A percentile compares a stretch with the other conserved stretches of the same genome.
Conservation (phyloP, 2,113 vertebrate genomes). For the Actinemys pallida region DNA sequence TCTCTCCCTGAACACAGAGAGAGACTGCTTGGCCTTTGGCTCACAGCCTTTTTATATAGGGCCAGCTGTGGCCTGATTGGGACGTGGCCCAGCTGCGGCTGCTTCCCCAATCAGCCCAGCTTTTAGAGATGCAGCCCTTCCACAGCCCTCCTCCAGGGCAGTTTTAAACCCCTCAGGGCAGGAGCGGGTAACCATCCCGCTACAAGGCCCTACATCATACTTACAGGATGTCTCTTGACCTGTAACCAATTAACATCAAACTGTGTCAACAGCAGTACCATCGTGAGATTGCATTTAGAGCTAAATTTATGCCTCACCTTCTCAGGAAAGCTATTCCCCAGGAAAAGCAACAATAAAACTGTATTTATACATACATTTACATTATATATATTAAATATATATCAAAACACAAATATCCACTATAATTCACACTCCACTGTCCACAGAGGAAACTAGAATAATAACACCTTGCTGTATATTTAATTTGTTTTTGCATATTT, state of each 20-base stretch:
- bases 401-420: not conserved
- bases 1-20: no score
- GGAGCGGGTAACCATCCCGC: no score
- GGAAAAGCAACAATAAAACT: not conserved
- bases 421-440: not conserved
- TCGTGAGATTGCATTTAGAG: not conserved
- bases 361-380: not conserved
- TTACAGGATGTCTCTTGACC: not conserved
- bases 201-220: no score
- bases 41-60: no score
- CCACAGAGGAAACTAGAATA: not conserved
- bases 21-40: no score
- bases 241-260: not conserved
- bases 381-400: not conserved
- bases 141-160: no score
- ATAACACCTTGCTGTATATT: no score
- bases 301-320: not conserved
- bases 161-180: no score
- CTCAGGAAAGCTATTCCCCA: not conserved
- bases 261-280: accelerated
- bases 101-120: no score
- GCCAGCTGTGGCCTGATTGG: no score
- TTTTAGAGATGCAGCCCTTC: no score
- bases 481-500: not conserved
- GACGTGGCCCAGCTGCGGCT: no score